These are phyloP conservation scores for Tapirus terrestris DNA, from an alignment of 2,113 vertebrate species.

Conservation along the genomic window DNA sequence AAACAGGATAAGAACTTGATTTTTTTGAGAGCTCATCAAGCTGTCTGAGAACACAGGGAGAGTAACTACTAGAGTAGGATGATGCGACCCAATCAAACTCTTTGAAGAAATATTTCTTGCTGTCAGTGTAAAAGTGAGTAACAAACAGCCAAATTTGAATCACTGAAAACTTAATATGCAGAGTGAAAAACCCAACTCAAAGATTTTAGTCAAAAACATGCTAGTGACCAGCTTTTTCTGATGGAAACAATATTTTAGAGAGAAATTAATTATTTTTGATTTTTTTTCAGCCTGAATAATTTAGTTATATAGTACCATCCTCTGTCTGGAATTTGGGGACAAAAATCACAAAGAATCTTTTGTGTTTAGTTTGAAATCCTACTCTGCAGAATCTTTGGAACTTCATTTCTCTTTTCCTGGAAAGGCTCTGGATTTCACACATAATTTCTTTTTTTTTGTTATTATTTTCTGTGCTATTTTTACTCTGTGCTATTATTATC, in stretches of 20 bases:
- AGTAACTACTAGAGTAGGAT: not conserved
- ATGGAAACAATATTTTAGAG: not conserved
- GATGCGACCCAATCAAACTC: not conserved
- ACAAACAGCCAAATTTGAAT: not conserved
- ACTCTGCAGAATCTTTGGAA: not conserved
- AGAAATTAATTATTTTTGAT: not conserved
- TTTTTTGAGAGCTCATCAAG: not conserved
- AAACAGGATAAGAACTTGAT: not conserved
- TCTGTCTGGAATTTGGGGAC: not conserved
- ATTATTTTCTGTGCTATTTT: not conserved
- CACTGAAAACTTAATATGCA: not conserved
- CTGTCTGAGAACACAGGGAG: not conserved
- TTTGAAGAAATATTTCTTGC: not conserved
- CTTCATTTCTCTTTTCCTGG: not conserved
- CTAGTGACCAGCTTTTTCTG: not conserved
- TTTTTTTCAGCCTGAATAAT: not conserved
- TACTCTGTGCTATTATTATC: not conserved
- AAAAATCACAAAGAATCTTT: not conserved
- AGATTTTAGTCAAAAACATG: not conserved
- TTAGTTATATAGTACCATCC: not conserved
- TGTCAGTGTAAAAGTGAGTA: not conserved
- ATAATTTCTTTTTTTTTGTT: not conserved
- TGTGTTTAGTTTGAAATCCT: not conserved
- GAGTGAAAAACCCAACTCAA: not conserved
- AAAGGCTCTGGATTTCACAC: rapidly evolving